Evolutionary conservation across 2,888 invertebrate species (phyloP).

Genomic region (Drosophila longiperda): DNA sequence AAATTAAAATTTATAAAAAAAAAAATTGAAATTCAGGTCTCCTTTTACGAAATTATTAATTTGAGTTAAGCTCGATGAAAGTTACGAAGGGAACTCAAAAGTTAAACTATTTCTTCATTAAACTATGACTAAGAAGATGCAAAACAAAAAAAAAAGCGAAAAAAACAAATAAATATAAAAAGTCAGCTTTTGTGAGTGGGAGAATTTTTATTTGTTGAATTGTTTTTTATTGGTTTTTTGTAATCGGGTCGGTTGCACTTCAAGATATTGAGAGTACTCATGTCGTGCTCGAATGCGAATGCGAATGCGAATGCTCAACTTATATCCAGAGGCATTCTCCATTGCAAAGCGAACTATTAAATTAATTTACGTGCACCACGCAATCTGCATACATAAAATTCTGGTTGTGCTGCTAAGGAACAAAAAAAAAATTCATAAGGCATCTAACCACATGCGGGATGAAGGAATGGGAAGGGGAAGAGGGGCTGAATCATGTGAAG

Average conservation of each 20-base stretch:
- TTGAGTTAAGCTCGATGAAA: neutral
- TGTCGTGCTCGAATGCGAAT: slow-evolving; percentile 32
- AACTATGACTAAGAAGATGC: neutral
- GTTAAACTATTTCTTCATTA: neutral
- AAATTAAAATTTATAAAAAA: neutral
- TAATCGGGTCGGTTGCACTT: slow-evolving; percentile 60
- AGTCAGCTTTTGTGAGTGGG: neutral
- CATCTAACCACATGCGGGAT: slow-evolving; percentile 46
- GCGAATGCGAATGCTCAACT: slow-evolving; percentile 23
- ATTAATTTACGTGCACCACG: slow-evolving; percentile 76
- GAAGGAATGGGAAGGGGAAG: slow-evolving; percentile 13
- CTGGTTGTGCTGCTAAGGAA: slow-evolving; percentile 13
- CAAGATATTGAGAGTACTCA: slow-evolving; percentile 47
- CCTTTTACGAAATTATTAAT: neutral
- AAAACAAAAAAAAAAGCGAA: neutral
- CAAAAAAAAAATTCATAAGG: slow-evolving; percentile 56
- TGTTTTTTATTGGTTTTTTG: slow-evolving; percentile 37
- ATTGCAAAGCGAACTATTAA: slow-evolving; percentile 69
- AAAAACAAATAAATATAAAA: neutral
- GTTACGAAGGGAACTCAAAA: neutral
- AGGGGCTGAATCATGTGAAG: slow-evolving; percentile 40
- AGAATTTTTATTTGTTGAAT: neutral
- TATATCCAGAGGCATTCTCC: slow-evolving; percentile 38
- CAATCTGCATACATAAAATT: slow-evolving; percentile 76
- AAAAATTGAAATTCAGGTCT: neutral